Percentiles rank a stretch among this genome's conserved stretches.
Conservation (phyloP, 2,113 vertebrate genomes). For the Ictalurus punctatus region DNA sequence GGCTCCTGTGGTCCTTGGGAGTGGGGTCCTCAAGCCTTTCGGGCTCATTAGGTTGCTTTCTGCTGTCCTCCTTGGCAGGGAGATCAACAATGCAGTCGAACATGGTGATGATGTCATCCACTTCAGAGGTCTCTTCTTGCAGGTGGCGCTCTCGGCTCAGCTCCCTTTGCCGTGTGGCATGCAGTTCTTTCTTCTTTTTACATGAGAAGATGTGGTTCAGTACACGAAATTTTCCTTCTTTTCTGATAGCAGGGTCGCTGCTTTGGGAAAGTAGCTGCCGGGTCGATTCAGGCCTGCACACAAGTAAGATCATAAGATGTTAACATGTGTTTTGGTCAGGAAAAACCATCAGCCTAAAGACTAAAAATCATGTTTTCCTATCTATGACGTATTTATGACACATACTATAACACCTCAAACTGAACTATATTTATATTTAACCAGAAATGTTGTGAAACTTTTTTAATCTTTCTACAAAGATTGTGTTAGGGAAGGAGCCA, state of each 20-base stretch:
- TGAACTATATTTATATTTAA: background rate
- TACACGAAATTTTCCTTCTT: constrained; percentile 77
- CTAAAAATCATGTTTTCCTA: background rate
- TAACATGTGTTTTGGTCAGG: background rate
- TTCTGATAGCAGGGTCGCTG: constrained; percentile 66
- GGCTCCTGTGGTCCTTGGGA: constrained; percentile 62
- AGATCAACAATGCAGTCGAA: constrained; percentile 79
- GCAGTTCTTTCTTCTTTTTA: constrained; percentile 79
- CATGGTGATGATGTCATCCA: constrained; percentile 84
- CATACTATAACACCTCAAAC: background rate
- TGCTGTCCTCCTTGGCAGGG: constrained; percentile 67
- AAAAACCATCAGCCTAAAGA: background rate
- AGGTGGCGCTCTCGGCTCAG: constrained; percentile 58
- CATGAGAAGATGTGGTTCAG: constrained; percentile 82
- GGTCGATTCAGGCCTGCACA: constrained; percentile 66
- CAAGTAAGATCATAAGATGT: background rate
- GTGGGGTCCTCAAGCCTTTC: constrained; percentile 73
- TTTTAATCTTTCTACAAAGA: background rate
- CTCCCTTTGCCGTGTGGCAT: constrained; percentile 64
- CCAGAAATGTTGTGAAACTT: background rate
- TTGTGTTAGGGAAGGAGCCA: background rate
- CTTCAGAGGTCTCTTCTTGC: constrained; percentile 77
- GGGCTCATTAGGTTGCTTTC: constrained; percentile 67
- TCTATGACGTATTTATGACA: background rate
- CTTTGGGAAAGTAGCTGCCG: constrained; percentile 65